phyloP scores from a whole-genome alignment of 2,113 vertebrate species.

The Leptobrachium ailaonicum region DNA sequence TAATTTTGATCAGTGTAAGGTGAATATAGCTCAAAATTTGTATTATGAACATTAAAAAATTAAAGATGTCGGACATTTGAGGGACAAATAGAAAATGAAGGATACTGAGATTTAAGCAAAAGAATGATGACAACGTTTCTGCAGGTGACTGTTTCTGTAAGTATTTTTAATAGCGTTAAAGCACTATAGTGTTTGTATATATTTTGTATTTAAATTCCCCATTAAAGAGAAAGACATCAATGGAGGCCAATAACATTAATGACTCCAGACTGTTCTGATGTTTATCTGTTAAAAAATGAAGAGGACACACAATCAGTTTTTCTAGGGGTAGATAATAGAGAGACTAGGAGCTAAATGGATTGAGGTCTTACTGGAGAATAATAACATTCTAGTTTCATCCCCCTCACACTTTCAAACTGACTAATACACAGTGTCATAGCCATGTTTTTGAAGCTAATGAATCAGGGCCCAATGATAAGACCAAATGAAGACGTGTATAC shows the following conservation, averaged over 20 bases:
- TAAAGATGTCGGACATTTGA: too few species aligned
- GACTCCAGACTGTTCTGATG: background rate
- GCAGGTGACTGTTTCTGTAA: too few species aligned
- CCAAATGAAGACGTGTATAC: background rate
- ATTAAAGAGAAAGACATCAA: background rate
- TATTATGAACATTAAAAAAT: too few species aligned
- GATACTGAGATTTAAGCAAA: too few species aligned
- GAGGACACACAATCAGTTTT: background rate
- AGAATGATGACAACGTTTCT: too few species aligned
- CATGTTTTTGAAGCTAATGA: conserved; percentile 1
- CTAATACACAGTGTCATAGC: conserved; percentile 10
- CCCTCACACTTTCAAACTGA: conserved; percentile 30
- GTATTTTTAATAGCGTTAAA: too few species aligned
- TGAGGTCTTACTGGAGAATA: background rate
- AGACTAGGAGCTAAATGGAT: conserved; percentile 12
- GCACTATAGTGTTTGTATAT: conserved; percentile 12
- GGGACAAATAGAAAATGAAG: too few species aligned
- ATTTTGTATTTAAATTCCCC: conserved; percentile 27
- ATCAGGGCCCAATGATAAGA: conserved; percentile 19
- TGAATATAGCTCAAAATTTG: too few species aligned
- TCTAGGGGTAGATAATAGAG: background rate
- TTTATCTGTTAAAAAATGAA: background rate
- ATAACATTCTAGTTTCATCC: conserved; percentile 11
- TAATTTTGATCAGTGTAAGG: too few species aligned
- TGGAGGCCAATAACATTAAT: background rate